Base-by-base conservation (phyloP, 2,797 vertebrate genomes). In the Parambassis ranga region DNA sequence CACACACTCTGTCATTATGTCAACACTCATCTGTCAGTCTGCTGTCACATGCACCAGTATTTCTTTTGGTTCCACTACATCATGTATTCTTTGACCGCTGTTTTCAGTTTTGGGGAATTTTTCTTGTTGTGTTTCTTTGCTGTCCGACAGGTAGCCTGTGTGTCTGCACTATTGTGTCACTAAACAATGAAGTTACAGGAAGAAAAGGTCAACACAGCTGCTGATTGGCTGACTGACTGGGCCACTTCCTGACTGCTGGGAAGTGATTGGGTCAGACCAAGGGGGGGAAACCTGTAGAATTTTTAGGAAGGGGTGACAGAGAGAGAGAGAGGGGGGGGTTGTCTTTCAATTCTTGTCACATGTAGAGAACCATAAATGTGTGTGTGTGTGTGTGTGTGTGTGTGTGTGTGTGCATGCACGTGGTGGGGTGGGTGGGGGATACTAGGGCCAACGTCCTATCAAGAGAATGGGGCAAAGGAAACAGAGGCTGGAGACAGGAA, bases 401-500 rank as follows among this genome's bases (percentile, higher is more conserved):
- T 63, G 60, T 65, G 4, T 55, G 42, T 72, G 38, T 56, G 32
- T 76, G 37, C 60, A 3, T 53, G 24, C 60, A 53, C 22, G 64
- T 41, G 43, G 11, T 23, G 38, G 48, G 37, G 15, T 35, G 23
- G 48, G 47, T 47, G 32, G 19, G 41, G 10, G 15, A 24, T 43
- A 70, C 46, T 46, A 72, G 82, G 88, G 89, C 91, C 87, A 90
- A 89, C 89, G 92, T 94, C 94, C 93, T 93, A 92, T 90, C 77
- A 73, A 91, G 82, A 93, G 94, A 94, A 93, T 90, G 86, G 92
- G 89, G 89, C 87, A 90, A 89, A 93, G 95, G 95, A 95, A 95
- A 93, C 89, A 88, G 82, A 92, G 87, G 89, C 89, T 94, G 93
- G 95, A 94, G 94, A 93, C 92, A 93, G 95, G 94, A 96, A 95